phyloP scores from a whole-genome alignment of 2,797 vertebrate genomes.

The Peromyscus eremicus region DNA sequence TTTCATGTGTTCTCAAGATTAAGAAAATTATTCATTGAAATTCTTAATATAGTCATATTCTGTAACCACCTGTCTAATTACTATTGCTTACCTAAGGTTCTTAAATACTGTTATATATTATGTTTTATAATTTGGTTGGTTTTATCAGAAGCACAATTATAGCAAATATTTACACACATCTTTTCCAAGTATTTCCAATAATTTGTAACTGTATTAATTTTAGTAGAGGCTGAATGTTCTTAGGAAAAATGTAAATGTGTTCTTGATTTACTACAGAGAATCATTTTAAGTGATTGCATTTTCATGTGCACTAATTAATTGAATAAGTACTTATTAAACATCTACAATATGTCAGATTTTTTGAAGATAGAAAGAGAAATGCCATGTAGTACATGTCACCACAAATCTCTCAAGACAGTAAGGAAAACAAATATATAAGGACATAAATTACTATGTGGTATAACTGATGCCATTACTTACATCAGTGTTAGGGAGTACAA shows the following conservation, averaged over 20 bases:
- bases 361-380: slow-evolving; percentile 47
- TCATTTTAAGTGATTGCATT: slow-evolving; percentile 43
- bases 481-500: background rate
- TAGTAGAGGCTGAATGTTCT: background rate
- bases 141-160: background rate
- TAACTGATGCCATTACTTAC: background rate
- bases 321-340: slow-evolving; percentile 43
- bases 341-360: background rate
- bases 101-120: slow-evolving; percentile 56
- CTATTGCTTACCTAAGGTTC: slow-evolving; percentile 61
- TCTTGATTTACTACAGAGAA: slow-evolving; percentile 34
- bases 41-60: slow-evolving; percentile 70
- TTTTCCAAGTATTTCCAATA: slow-evolving; percentile 50
- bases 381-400: background rate
- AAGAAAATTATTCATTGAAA: slow-evolving; percentile 71
- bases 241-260: slow-evolving; percentile 52
- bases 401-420: background rate
- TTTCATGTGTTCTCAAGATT: slow-evolving; percentile 74
- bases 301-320: slow-evolving; percentile 54
- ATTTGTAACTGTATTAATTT: slow-evolving; percentile 35
- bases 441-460: background rate
- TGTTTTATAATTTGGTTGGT: slow-evolving; percentile 26
- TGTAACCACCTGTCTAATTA: slow-evolving; percentile 50
- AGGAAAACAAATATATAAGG: slow-evolving; percentile 13
- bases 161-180: slow-evolving; percentile 19